Evolutionary conservation across 1,140 invertebrate species (phyloP), one percentile per base, ranked within the genome.

Genomic region (Solenopsis invicta): DNA sequence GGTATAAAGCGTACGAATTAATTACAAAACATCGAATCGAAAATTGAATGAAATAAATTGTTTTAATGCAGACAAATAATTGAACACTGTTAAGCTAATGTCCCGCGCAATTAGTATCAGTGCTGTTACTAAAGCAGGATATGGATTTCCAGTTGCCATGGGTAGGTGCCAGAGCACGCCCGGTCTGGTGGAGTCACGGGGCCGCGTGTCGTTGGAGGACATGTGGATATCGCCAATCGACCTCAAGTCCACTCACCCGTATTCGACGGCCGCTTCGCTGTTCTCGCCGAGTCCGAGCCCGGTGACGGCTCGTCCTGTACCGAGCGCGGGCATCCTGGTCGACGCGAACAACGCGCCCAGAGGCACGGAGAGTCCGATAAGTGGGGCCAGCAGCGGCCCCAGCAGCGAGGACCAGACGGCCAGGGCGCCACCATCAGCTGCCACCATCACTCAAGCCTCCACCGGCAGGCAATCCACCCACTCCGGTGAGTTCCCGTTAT

Each of bases 101-200:
- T 41, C 12, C 29, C 37, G 18, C 5, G 3, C 21, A 37, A 21
- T 45, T 1, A 4, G n/a, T 41, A 34, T 37, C 16, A 75, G 4
- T 10, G n/a, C n/a, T 61, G 13, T 24, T 18, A 29, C 24, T 62
- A n/a, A 69, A 45, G n/a, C 21, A 1, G 29, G 4, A 10, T 52
- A 21, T 62, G 12, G 89, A 92, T 91, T 90, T 87, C 50, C 96
- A 99, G 98, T 98, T 95, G 98, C 98, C 84, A 98, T 99, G 97
- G 98, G 98, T 90, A 97, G 99, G 88, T 99, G 98, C 95, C 98
- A 98, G 94, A 99, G 99, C 87, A 99, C 99, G 48, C 99, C 99
- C 24, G 99, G 99, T 16, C 96, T 99, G 75, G 97, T 99, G 69
- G 99, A 99, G 95, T 99, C 98, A 12, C 96, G 97, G 84, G 98